Base-by-base conservation (phyloP, 2,888 invertebrate genomes). In the Byasa hedistus region DNA sequence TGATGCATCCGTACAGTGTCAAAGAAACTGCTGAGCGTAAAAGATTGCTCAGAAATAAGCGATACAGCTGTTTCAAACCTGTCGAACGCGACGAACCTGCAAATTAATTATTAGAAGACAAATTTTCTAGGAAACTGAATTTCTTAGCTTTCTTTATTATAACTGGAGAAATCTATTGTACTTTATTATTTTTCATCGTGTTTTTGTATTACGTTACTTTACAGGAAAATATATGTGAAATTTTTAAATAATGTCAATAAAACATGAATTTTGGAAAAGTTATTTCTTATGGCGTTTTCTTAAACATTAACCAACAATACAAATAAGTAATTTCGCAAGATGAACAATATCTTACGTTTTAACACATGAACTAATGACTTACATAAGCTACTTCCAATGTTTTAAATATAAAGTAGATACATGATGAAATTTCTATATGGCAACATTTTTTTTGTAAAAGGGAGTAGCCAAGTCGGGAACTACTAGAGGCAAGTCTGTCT, bases 1-100 rank as follows among this genome's bases (percentile, higher is more conserved):
- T 90, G 23, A 79, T 88, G 74, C 83, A 83, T 69, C 89, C 90
- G 10, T 91, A 89, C 68, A 79, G 72, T 68, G 10, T 74, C 0
- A 72, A 19, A 60, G 87, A 87, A 69, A 68, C 79, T 0, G 60
- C 69, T 2, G 79, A 81, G 60, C 80, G 86, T 19, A 80, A 77
- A 69, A 71, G 71, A 3, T 1, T 51, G 15, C 57, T 85, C 24
- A 68, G 71, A 4, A 78, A 69, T 21, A 81, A 73, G 56, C 79
- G 85, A n/a, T 85, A 86, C 66, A 68, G 76, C 64, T 89, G 89
- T 68, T 65, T 73, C 1, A 85, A 85, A 36, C 75, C 72, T 1
- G 85, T 78, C 27, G 81, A 82, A 64, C 68, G 67, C 15, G 58
- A 69, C n/a, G 71, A 76, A 23, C 76, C 1, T 19, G 4, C 48